Base-by-base conservation (phyloP, 2,797 vertebrate genomes). In the Labeo calbasu region DNA sequence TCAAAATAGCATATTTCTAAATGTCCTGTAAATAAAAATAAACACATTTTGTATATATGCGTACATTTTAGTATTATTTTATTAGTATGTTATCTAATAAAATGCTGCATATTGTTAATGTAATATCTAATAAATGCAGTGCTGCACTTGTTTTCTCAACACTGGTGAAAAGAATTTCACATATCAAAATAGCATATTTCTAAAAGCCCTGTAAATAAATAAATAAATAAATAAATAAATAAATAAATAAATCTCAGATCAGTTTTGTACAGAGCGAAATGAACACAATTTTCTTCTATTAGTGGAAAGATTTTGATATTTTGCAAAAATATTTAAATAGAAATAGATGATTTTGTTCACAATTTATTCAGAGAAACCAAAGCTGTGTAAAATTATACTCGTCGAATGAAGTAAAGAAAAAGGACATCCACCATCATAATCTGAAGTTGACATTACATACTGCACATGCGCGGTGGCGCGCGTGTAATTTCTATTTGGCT, bases 391-490 rank as follows among this genome's bases (percentile, higher is more conserved):
- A 40, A 40, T 0, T 10, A 2, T 5, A 23, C 36, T 76, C 12
- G 19, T 40, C 51, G 51, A 53, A 40, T 75, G n/a, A 2, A 15
- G 13, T 48, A 32, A 65, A 32, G 19, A 61, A 25, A 25, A 19
- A 61, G 40, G 53, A 65, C 14, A 32, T 23, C 50, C 28, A 6
- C 40, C 43, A 50, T n/a, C 40, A 15, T 11, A 48, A 43, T 21
- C 8, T 65, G 28, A 79, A 79, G 57, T 70, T 51, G 77, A 48
- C 57, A 79, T 17, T 50, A 25, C 57, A 32, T 2, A 40, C 1
- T 59, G 85, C 85, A 43, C 85, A 79, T 83, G 85, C 85, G 80
- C 80, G 12, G 55, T 61, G 40, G 9, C 2, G 40, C 36, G 2
- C n/a, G n/a, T 61, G 25, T 72, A 11, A 50, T 81, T 81, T 61